Evolutionary conservation across 1,140 invertebrate species (phyloP).

Genomic region (Heliconius hewitsoni): DNA sequence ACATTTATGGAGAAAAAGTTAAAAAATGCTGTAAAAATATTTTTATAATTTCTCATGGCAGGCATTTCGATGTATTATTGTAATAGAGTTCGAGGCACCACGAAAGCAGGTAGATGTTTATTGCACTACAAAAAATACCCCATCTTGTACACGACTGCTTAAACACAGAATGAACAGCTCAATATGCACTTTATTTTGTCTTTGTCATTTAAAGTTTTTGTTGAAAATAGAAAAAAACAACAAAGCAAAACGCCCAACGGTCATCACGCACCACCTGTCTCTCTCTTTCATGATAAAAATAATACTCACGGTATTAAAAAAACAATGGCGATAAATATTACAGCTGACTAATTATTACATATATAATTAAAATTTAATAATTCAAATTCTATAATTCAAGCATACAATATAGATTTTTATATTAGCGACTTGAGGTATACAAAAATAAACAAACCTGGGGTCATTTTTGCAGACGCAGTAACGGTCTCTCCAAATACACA

Average conservation of each 20-base stretch:
- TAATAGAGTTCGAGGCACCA: not conserved
- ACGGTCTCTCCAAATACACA: slow-evolving; percentile 89
- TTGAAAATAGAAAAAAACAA: slow-evolving; percentile 50
- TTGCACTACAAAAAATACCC: slow-evolving; percentile 20
- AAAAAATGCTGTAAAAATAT: not conserved
- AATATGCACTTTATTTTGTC: slow-evolving; percentile 19
- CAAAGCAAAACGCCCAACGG: slow-evolving; percentile 66
- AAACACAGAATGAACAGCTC: slow-evolving; percentile 16
- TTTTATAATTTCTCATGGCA: slow-evolving; percentile 19
- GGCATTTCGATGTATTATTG: slow-evolving; percentile 20
- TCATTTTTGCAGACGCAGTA: slow-evolving; percentile 87
- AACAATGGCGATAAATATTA: slow-evolving; percentile 72
- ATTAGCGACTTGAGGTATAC: slow-evolving; percentile 20
- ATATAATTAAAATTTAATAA: not conserved
- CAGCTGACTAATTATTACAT: slow-evolving; percentile 48
- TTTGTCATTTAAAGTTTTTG: slow-evolving; percentile 16
- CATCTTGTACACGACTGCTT: slow-evolving; percentile 1
- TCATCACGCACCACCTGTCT: slow-evolving; percentile 61
- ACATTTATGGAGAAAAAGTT: not conserved
- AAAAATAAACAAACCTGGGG: slow-evolving; percentile 87
- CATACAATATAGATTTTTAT: slow-evolving; percentile 13
- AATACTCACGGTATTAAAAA: slow-evolving; percentile 68
- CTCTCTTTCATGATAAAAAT: slow-evolving; percentile 72
- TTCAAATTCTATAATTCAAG: not conserved
- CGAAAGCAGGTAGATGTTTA: not conserved